Base-by-base conservation (phyloP, 2,797 vertebrate genomes). In the Acanthiza pusilla region DNA sequence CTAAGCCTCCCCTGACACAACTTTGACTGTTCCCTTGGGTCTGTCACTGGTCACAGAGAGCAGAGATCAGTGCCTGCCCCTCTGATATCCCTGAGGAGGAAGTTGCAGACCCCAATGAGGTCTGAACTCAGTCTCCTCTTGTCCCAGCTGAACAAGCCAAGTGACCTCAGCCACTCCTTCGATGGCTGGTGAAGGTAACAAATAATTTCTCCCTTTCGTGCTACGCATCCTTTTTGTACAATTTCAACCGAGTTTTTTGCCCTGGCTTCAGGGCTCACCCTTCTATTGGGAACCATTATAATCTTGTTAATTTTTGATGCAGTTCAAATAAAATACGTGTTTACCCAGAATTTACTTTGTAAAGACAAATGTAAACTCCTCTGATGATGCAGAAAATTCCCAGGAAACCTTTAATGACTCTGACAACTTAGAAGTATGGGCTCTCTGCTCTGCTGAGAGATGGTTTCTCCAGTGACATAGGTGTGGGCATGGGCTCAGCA, bases 141-240 rank as follows among this genome's bases (percentile, higher is more conserved):
- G 29, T 40, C n/a, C 38, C 34, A 38, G 21, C 23, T 71, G 23
- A 45, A 22, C 8, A 34, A 51, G 14, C 17, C n/a, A 40, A 26
- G 43, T 23, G 51, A 21, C 17, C 10, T 50, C 71, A 63, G 19
- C 15, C 13, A 5, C 23, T 34, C 17, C 10, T 65, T 8, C 1
- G 22, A 30, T 18, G 32, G 16, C 7, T 47, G 42, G 51, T 20
- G 19, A 67, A 10, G 10, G 16, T 5, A 72, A 58, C 10, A 58
- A 54, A 27, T 25, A 0, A 3, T 74, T 77, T 81, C 51, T 13
- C 20, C 61, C 22, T 22, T 42, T 23, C 10, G 11, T 38, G 21
- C 13, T 30, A 4, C 0, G 0, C 6, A 11, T 2, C 2, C 4
- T 40, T 63, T 38, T 18, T 53, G 12, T 34, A 60, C 20, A 32